Evolutionary conservation across 2,797 vertebrate species (phyloP).

Genomic region (Aselliscus stoliczkanus): DNA sequence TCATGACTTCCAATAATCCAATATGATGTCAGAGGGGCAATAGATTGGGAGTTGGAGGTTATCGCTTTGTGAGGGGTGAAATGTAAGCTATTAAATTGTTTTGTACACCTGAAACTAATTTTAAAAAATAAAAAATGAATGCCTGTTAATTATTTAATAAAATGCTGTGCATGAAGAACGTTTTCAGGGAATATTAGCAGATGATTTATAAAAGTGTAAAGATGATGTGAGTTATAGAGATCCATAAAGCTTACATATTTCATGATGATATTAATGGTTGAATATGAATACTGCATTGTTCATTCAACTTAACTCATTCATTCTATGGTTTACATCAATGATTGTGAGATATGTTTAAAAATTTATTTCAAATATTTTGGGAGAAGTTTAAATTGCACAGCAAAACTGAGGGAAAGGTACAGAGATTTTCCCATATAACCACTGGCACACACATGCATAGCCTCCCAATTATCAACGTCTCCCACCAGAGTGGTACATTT

Average conservation of each 20-base stretch:
- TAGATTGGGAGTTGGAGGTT: no score
- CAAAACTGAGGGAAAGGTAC: neutral
- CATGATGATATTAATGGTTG: neutral
- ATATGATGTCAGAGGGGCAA: no score
- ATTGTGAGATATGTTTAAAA: neutral
- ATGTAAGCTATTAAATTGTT: no score
- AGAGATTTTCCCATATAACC: neutral
- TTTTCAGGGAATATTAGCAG: neutral
- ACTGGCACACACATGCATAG: neutral
- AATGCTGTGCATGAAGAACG: neutral
- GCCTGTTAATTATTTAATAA: neutral
- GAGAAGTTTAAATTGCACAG: neutral
- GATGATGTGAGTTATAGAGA: neutral
- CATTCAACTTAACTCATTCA: neutral
- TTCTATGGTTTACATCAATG: neutral
- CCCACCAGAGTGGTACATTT: neutral
- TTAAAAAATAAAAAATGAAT: no score
- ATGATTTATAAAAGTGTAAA: neutral
- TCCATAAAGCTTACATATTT: neutral
- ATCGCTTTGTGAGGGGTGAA: no score
- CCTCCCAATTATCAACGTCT: neutral
- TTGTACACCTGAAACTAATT: no score
- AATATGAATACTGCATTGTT: neutral
- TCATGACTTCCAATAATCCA: no score
- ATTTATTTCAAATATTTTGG: neutral